A percentile compares a stretch with the other conserved stretches of the same genome.
These are phyloP conservation scores for Boulengeromyrus knoepffleri DNA, from an alignment of 2,113 vertebrate genomes.

Conservation along the genomic window DNA sequence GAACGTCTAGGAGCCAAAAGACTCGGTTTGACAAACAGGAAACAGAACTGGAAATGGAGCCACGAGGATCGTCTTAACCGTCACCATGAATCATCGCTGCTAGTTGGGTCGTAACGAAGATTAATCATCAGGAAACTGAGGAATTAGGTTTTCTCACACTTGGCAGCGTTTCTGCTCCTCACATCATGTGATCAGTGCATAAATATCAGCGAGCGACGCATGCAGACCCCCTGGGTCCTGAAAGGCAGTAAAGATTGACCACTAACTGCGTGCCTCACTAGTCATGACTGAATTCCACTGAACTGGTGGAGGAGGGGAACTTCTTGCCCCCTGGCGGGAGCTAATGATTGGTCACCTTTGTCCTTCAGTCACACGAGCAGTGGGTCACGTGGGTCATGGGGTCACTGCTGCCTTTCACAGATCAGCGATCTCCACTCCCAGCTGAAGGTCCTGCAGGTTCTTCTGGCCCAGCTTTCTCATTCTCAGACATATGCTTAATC, in stretches of 20 bases:
- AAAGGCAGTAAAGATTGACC: not conserved
- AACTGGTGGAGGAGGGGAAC: not conserved
- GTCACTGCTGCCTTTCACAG: not conserved
- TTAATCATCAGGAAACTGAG: not conserved
- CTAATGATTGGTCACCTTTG: not conserved
- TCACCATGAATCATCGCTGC: not conserved
- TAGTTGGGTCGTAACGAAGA: not conserved
- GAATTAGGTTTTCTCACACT: not conserved
- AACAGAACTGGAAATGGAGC: not conserved
- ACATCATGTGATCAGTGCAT: not conserved
- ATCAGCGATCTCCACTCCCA: not conserved
- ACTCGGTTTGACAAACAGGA: not conserved
- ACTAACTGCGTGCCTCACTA: not conserved
- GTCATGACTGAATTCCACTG: not conserved
- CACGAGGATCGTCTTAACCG: not conserved
- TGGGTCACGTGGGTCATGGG: not conserved
- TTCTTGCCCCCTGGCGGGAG: not conserved
- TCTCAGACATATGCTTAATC: not conserved
- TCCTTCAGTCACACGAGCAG: not conserved
- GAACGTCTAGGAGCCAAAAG: not conserved
- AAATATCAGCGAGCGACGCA: not conserved
- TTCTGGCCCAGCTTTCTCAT: not conserved
- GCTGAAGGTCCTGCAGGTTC: not conserved
- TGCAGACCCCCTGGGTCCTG: not conserved
- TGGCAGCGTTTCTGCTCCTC: not conserved